A percentile compares a stretch with the other conserved stretches of the same genome.
These are phyloP conservation scores for Apodemus speciosus DNA, from an alignment of 2,113 vertebrate species.

Conservation along the genomic window DNA sequence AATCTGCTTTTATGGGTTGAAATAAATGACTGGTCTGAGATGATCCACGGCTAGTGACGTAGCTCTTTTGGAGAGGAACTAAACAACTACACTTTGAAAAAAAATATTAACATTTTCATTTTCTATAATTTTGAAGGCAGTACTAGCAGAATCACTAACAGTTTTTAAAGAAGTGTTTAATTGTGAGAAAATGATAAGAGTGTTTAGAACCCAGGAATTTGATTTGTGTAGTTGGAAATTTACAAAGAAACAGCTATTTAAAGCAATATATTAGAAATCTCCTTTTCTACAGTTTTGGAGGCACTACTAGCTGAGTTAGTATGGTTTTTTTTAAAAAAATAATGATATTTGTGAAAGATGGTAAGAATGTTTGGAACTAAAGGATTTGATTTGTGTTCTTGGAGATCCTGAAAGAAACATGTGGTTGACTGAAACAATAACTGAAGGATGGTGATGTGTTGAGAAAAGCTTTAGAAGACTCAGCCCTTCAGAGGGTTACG, in stretches of 20 bases:
- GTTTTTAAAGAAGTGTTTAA: slow-evolving; percentile 9
- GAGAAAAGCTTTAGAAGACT: slow-evolving; percentile 36
- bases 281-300: slow-evolving; percentile 38
- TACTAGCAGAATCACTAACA: background rate
- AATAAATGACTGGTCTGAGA: background rate
- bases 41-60: background rate
- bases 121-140: slow-evolving; percentile 40
- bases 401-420: slow-evolving; percentile 13
- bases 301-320: background rate
- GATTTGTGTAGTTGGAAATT: slow-evolving; percentile 17
- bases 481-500: slow-evolving; percentile 26
- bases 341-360: slow-evolving; percentile 30
- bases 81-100: background rate
- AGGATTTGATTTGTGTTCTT: slow-evolving; percentile 33
- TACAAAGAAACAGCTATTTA: background rate
- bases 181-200: slow-evolving; percentile 24
- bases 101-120: background rate
- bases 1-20: background rate
- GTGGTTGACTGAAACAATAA: slow-evolving; percentile 44
- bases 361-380: slow-evolving; percentile 26
- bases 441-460: background rate
- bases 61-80: background rate
- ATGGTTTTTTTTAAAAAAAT: no score
- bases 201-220: slow-evolving; percentile 40
- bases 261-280: background rate